Evolutionary conservation across 2,113 vertebrate genomes (phyloP).

Genomic region (Dasypus novemcinctus): DNA sequence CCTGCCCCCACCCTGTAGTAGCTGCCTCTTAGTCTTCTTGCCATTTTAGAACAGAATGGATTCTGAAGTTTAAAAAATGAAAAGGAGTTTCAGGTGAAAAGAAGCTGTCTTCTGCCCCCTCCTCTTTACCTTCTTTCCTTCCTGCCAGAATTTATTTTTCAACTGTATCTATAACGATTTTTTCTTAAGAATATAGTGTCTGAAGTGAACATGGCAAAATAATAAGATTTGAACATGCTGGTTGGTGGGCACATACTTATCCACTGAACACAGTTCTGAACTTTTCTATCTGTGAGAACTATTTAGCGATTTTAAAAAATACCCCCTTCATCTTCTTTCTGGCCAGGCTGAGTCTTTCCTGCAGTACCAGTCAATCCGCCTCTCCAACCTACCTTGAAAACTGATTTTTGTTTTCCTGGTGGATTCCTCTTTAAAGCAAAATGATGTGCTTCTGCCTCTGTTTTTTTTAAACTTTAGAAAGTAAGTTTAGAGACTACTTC

Average conservation of each 20-base stretch:
- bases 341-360: background rate
- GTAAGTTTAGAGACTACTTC: background rate
- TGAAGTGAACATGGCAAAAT: background rate
- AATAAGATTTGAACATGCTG: accelerated
- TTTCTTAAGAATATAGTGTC: background rate
- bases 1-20: accelerated
- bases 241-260: background rate
- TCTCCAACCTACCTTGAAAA: background rate
- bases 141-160: background rate
- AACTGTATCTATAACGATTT: background rate
- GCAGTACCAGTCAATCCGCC: background rate
- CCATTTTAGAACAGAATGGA: background rate
- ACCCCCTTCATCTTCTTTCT: background rate
- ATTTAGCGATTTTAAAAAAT: background rate
- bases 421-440: background rate
- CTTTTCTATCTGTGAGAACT: background rate
- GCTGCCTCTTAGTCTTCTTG: accelerated
- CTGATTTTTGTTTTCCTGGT: background rate
- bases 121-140: too few relatives aligned
- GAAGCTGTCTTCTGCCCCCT: background rate
- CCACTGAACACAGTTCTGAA: background rate
- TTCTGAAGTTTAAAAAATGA: background rate
- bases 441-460: background rate
- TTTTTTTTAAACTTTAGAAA: background rate
- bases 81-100: background rate